Conservation (phyloP, 1,140 invertebrate species). For the Triops longicaudatus region DNA sequence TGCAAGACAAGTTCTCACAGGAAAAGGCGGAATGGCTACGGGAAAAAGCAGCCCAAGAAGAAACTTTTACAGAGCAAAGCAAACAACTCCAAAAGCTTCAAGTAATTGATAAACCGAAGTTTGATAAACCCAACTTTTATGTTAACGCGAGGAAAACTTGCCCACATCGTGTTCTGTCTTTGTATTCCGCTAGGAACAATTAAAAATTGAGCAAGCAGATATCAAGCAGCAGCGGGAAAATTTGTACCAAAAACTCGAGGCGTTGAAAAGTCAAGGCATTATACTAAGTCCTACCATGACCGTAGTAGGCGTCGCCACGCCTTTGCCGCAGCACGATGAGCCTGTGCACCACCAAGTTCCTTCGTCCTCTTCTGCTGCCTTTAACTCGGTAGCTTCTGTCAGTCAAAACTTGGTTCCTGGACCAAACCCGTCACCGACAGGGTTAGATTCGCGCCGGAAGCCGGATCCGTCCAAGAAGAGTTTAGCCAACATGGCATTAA, state of each 20-base stretch:
- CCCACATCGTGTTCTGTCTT: conserved; percentile 21
- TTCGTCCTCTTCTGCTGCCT: background rate
- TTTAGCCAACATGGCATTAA: background rate
- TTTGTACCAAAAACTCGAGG: conserved; percentile 70
- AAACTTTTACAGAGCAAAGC: conserved; percentile 34
- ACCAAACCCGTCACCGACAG: conserved; percentile 33
- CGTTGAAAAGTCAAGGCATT: conserved; percentile 62
- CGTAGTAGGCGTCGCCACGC: conserved; percentile 28
- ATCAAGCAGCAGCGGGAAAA: conserved; percentile 76
- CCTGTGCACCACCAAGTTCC: background rate
- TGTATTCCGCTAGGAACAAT: conserved; percentile 47
- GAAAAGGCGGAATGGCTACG: conserved; percentile 68
- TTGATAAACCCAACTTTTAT: background rate
- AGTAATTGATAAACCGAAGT: conserved; percentile 35
- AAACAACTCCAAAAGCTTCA: conserved; percentile 56
- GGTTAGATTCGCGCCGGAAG: conserved; percentile 34
- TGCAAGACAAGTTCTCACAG: conserved; percentile 65
- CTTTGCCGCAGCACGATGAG: conserved; percentile 20
- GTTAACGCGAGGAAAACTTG: conserved; percentile 25
- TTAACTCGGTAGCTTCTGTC: background rate
- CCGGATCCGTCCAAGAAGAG: conserved; percentile 30
- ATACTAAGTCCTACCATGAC: conserved; percentile 40
- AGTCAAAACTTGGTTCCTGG: background rate
- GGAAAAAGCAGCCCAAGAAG: conserved; percentile 46
- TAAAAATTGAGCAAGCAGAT: conserved; percentile 66